Percentiles rank a stretch among this genome's conserved stretches.
Evolutionary conservation across 2,113 vertebrate genomes (phyloP).

Genomic region (Urocitellus parryii): DNA sequence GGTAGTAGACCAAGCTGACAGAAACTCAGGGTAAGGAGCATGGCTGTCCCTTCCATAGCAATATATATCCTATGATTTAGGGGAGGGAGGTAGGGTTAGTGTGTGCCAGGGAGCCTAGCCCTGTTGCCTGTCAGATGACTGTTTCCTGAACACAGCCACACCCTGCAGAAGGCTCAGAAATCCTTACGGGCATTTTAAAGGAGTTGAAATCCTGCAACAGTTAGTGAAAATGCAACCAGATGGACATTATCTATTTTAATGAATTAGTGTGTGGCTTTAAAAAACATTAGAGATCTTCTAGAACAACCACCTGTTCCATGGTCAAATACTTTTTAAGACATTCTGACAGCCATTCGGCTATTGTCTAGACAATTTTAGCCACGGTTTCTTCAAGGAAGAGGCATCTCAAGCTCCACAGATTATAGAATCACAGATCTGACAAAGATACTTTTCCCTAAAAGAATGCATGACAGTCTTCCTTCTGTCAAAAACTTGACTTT

Average conservation of each 20-base stretch:
- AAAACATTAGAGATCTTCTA: background rate
- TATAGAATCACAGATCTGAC: background rate
- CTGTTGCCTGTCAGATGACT: background rate
- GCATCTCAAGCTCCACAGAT: background rate
- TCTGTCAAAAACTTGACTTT: background rate
- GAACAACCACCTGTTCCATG: background rate
- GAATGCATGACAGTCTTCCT: background rate
- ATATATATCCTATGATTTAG: background rate
- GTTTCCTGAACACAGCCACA: background rate
- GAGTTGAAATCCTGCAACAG: background rate
- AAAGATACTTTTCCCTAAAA: background rate
- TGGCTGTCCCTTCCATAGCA: background rate
- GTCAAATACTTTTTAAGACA: background rate
- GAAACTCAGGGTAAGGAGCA: background rate
- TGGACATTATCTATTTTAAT: background rate
- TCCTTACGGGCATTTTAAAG: background rate
- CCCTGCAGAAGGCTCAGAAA: background rate
- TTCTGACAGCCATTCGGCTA: background rate
- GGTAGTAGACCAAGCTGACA: background rate
- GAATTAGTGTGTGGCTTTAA: background rate
- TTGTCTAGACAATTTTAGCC: background rate
- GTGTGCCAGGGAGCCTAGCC: too few relatives aligned
- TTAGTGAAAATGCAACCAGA: background rate
- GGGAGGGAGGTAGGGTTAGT: background rate
- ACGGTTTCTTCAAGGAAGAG: background rate